Base-by-base conservation (phyloP, 2,797 vertebrate genomes). In the Sebastes nivosus region DNA sequence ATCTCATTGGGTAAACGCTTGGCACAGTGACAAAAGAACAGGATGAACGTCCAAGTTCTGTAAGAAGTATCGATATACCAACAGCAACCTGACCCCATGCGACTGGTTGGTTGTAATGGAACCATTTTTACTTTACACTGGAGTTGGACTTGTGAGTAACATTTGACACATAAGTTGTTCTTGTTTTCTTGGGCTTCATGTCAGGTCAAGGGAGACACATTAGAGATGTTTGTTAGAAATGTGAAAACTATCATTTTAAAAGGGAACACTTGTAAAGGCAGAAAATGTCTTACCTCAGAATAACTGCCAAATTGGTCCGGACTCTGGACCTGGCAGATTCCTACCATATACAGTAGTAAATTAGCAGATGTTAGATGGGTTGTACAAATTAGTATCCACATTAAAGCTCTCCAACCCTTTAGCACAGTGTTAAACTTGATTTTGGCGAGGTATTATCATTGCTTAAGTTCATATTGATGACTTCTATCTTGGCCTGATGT, bases 1-100 rank as follows among this genome's bases (percentile, higher is more conserved):
- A 96, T 95, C 94, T 94, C 90, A 95, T 91, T 89, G 93, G 93
- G 88, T 88, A 92, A 95, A 93, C 72, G 89, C 85, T 93, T 95
- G 93, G 94, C 92, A 89, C 87, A 22, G 81, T 84, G 94, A 93
- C 93, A 93, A 84, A 89, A 92, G 90, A 92, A 88, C 81, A 81
- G 90, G 81, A 79, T 87, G 82, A 92, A 88, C 83, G 83, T 84
- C 79, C 82, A 87, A 85, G 80, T 90, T 94, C 83, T 88, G 87
- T 75, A 75, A 88, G 89, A 72, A 81, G 86, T 88, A 91, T 93
- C 80, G 57, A 88, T 89, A 84, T 86, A 92, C 89, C 84, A 75
- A 75, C 84, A 57, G 91, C 79, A 93, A 89, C 86, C 81, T 87
- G 84, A 92, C 82, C 82, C 64, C 52, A 34, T 54, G 30, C 34